Evolutionary conservation across 2,113 vertebrate genomes (phyloP).

Genomic region (Pipra filicauda): DNA sequence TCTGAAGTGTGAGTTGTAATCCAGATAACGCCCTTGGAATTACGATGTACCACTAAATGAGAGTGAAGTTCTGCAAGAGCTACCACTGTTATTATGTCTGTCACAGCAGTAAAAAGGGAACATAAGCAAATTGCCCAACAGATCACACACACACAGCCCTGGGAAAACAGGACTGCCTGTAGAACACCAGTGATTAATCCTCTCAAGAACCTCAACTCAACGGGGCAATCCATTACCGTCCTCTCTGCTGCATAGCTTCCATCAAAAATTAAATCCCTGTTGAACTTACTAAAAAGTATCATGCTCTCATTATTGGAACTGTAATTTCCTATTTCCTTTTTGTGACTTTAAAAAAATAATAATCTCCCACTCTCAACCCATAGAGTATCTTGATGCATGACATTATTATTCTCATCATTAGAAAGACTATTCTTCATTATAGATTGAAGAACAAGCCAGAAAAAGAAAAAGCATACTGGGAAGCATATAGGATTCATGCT

Average conservation of each 20-base stretch:
- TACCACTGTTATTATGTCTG: not conserved
- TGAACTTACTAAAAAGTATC: not conserved
- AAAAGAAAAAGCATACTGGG: not conserved
- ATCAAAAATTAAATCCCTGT: not conserved
- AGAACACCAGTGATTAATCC: not conserved
- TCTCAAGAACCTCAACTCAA: not conserved
- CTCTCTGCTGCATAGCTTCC: not conserved
- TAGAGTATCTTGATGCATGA: not conserved
- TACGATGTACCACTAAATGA: not conserved
- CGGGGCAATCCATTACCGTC: not conserved
- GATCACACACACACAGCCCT: not conserved
- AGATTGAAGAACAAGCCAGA: not conserved
- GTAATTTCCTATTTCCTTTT: not conserved
- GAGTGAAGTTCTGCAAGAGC: not conserved
- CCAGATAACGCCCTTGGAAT: not conserved
- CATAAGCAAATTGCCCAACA: not conserved
- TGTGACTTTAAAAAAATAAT: not conserved
- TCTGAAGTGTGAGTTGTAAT: not conserved
- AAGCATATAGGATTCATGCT: not conserved
- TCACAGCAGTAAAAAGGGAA: not conserved
- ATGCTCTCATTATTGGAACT: not conserved
- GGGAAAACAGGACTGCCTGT: not conserved
- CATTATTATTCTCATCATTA: not conserved
- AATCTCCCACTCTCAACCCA: not conserved
- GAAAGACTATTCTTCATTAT: not conserved